These are phyloP conservation scores for Anguilla japonica DNA, from an alignment of 2,113 vertebrate species.

Conservation along the genomic window DNA sequence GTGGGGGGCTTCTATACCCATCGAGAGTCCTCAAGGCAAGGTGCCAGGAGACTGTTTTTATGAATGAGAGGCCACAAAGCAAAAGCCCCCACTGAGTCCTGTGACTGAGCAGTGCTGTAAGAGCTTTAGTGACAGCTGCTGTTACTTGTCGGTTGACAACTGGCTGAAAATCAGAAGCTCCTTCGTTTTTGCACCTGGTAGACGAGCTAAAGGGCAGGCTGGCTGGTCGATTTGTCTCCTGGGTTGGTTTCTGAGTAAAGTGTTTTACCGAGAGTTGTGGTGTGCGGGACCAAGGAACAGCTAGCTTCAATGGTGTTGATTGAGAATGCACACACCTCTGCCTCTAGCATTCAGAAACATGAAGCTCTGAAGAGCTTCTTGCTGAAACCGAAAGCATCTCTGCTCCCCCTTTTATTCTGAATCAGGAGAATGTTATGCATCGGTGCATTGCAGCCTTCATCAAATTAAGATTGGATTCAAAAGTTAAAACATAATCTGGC, in stretches of 20 bases:
- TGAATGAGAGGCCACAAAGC: not conserved
- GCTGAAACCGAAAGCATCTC: not conserved
- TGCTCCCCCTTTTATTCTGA: not conserved
- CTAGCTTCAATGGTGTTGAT: not conserved
- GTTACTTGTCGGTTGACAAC: conserved; percentile 16
- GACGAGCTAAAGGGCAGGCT: conserved; percentile 3
- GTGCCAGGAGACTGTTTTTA: not conserved
- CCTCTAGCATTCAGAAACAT: not conserved
- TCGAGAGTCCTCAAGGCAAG: not conserved
- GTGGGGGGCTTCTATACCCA: not conserved
- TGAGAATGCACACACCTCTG: not conserved
- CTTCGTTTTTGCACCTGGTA: conserved; percentile 21
- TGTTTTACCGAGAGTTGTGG: conserved; percentile 23
- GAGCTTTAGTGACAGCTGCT: conserved; percentile 22
- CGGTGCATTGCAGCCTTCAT: not conserved
- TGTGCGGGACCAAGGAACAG: not conserved
- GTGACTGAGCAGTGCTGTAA: conserved; percentile 10
- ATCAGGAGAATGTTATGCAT: too few relatives aligned
- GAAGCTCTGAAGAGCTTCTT: not conserved
- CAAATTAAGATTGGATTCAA: not conserved
- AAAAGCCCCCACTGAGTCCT: not conserved
- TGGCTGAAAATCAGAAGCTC: conserved; percentile 24
- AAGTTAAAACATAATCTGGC: not conserved
- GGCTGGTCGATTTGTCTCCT: conserved; percentile 24
- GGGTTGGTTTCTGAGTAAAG: conserved; percentile 2